Evolutionary conservation across 2,888 invertebrate species (phyloP).

Genomic region (Pollenia labialis): DNA sequence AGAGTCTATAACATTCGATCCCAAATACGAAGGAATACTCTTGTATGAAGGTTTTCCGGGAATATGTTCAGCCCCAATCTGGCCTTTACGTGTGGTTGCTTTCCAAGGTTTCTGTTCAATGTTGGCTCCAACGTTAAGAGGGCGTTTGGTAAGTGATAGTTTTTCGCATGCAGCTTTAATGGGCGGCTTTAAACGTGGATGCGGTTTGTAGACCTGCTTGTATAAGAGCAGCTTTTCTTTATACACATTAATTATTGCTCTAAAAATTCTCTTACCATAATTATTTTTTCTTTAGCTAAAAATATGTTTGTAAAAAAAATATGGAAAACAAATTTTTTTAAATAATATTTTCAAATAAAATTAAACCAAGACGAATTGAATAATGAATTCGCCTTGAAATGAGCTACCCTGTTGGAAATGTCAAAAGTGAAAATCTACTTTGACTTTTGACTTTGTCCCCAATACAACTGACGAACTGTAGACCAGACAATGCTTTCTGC

Average conservation of each 20-base stretch:
- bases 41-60: conserved; percentile 58
- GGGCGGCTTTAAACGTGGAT: neutral
- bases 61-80: conserved; percentile 37
- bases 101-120: conserved; percentile 65
- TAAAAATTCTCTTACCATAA: neutral
- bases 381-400: too few relatives aligned
- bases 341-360: neutral
- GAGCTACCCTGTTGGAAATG: too few relatives aligned
- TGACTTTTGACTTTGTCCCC: too few relatives aligned
- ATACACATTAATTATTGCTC: too few relatives aligned
- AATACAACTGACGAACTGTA: too few relatives aligned
- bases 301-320: too few relatives aligned
- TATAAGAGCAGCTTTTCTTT: neutral
- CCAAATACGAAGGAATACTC: conserved; percentile 56
- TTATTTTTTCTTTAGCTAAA: neutral
- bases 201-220: conserved; percentile 49
- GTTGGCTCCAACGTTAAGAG: conserved; percentile 52
- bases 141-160: conserved; percentile 22
- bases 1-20: conserved; percentile 59
- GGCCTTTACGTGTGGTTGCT: conserved; percentile 42
- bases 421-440: too few relatives aligned
- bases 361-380: too few relatives aligned
- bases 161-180: conserved; percentile 46
- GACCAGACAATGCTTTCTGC: too few relatives aligned
- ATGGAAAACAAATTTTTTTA: neutral